A percentile compares a stretch with the other conserved stretches of the same genome.
These are phyloP conservation scores for Scaptomyza tumidula DNA, from an alignment of 2,888 invertebrate species.

Conservation along the genomic window DNA sequence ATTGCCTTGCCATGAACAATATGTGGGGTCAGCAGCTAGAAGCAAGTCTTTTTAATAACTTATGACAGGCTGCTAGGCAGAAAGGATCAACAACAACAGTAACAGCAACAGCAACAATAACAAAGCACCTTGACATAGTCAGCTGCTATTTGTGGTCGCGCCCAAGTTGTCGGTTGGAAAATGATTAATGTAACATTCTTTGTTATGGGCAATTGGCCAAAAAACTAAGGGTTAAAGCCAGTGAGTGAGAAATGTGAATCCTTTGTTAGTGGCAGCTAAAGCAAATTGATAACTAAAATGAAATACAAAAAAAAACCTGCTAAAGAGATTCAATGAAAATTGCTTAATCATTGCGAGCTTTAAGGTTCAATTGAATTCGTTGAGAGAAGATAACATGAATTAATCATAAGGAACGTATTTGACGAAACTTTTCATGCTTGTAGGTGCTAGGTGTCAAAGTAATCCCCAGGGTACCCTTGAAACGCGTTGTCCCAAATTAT, in stretches of 20 bases:
- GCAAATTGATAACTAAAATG: constrained; percentile 40
- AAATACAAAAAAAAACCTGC: constrained; percentile 2
- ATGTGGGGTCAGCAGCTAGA: constrained; percentile 37
- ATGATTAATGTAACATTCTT: constrained; percentile 74
- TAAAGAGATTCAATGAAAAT: constrained; percentile 30
- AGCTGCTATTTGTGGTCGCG: constrained; percentile 26
- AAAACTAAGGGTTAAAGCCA: constrained; percentile 61
- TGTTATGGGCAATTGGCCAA: constrained; percentile 62
- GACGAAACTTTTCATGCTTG: neutral
- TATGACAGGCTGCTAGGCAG: constrained; percentile 61
- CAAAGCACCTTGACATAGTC: constrained; percentile 34
- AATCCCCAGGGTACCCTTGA: neutral
- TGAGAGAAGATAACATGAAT: neutral
- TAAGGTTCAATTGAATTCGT: constrained; percentile 9
- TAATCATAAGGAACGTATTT: constrained; percentile 9
- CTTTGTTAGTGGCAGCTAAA: constrained; percentile 18
- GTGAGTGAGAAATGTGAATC: constrained; percentile 24
- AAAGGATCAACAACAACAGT: neutral
- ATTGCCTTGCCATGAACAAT: constrained; percentile 52
- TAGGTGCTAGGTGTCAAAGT: neutral
- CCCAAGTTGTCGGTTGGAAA: constrained; percentile 39
- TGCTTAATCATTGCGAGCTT: constrained; percentile 31
- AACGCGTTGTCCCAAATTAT: neutral
- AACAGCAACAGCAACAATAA: constrained; percentile 15
- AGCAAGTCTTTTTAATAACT: constrained; percentile 72